Conservation (phyloP, 2,888 invertebrate species). For the Phalangium opilio region DNA sequence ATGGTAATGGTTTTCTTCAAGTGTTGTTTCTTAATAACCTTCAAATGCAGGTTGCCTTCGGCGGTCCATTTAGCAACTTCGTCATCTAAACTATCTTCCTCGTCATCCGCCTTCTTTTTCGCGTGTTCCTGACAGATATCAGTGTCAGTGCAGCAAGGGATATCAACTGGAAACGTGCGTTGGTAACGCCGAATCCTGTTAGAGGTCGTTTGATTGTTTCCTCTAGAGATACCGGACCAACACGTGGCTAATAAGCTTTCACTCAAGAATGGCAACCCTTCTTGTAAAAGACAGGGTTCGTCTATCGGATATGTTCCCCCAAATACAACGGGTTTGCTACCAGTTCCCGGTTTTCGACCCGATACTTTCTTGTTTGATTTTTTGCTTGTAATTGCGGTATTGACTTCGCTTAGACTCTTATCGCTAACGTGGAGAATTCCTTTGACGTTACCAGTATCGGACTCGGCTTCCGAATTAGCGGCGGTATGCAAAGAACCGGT, state of each 20-base stretch:
- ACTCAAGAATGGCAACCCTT: not conserved
- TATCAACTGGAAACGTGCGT: conserved; percentile 1
- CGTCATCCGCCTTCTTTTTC: not conserved
- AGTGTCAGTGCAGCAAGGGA: conserved; percentile 1
- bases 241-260: not conserved
- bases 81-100: not conserved
- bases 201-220: not conserved
- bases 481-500: no score
- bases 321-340: conserved; percentile 11
- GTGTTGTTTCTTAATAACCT: not conserved
- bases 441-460: no score
- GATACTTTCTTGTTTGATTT: conserved; percentile 3
- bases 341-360: no score
- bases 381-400: not conserved
- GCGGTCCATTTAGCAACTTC: not conserved
- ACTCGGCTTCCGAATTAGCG: no score
- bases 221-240: not conserved
- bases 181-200: not conserved
- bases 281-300: conserved; percentile 8
- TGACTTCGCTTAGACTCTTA: no score
- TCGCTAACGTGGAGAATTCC: no score
- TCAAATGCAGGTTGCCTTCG: not conserved
- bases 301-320: conserved; percentile 17
- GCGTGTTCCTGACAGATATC: not conserved
- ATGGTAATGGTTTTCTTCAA: not conserved